phyloP scores from a whole-genome alignment of 1,140 invertebrate genomes.

The Parasteatoda tepidariorum region DNA sequence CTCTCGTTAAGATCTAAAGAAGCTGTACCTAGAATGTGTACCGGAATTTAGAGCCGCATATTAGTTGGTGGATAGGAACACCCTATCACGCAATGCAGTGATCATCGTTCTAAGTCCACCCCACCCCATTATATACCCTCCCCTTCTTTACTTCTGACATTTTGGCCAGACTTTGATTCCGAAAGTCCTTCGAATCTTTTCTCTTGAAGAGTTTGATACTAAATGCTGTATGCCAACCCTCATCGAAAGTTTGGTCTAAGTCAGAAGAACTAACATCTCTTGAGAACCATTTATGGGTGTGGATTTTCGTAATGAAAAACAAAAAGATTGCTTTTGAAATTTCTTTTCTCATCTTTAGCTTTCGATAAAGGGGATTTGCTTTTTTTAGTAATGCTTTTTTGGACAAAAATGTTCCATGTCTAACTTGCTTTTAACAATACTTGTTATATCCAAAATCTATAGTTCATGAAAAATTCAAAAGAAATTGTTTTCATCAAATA shows the following conservation, averaged over 20 bases:
- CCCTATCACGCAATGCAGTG: slow-evolving; percentile 37
- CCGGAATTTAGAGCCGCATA: slow-evolving; percentile 28
- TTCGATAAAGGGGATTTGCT: background rate
- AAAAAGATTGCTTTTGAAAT: no score
- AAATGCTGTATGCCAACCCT: slow-evolving; percentile 4
- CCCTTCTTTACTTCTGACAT: slow-evolving; percentile 21
- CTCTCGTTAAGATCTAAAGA: background rate
- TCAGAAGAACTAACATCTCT: background rate
- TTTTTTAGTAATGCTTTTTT: no score
- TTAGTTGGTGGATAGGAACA: background rate
- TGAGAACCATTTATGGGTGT: slow-evolving; percentile 10
- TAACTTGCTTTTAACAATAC: no score
- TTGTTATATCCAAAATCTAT: no score
- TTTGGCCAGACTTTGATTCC: slow-evolving; percentile 1
- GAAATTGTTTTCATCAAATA: no score
- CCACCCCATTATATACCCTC: background rate
- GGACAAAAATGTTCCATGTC: no score
- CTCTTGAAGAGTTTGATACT: slow-evolving; percentile 19
- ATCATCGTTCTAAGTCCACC: slow-evolving; percentile 18
- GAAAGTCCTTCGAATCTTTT: background rate
- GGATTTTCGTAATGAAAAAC: no score
- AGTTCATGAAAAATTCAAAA: no score
- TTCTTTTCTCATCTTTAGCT: no score
- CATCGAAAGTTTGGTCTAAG: slow-evolving; percentile 1
- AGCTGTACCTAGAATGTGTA: background rate